Evolutionary conservation across 2,113 vertebrate genomes (phyloP).

Genomic region (Bothrops jararaca): DNA sequence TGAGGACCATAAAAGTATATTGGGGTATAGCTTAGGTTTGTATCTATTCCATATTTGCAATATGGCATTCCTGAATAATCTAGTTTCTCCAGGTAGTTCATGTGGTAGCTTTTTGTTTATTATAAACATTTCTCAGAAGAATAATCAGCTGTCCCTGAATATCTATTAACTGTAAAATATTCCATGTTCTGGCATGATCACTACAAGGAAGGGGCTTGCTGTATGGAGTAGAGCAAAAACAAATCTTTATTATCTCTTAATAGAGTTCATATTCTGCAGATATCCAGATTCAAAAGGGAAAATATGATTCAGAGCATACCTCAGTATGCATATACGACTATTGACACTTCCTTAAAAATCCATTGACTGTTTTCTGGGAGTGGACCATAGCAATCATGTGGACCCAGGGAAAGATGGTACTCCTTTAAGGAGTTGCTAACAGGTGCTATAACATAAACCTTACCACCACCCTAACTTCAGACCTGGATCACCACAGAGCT

Average conservation of each 20-base stretch:
- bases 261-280: neutral
- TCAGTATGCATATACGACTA: neutral
- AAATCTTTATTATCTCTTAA: neutral
- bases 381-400: neutral
- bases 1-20: neutral
- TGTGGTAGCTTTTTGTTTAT: neutral
- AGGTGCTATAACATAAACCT: neutral
- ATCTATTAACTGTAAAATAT: neutral
- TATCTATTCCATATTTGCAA: neutral
- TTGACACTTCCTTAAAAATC: neutral
- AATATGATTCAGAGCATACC: neutral
- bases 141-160: neutral
- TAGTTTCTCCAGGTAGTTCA: neutral
- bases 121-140: neutral
- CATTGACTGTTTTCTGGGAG: neutral
- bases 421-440: neutral
- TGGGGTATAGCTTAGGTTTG: neutral
- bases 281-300: neutral
- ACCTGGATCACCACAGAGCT: neutral
- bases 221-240: neutral
- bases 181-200: neutral
- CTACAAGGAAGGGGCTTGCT: neutral
- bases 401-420: neutral
- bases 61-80: neutral
- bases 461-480: neutral